Evolutionary conservation across 1,140 invertebrate genomes (phyloP).

Genomic region (Phymastichus coffea): DNA sequence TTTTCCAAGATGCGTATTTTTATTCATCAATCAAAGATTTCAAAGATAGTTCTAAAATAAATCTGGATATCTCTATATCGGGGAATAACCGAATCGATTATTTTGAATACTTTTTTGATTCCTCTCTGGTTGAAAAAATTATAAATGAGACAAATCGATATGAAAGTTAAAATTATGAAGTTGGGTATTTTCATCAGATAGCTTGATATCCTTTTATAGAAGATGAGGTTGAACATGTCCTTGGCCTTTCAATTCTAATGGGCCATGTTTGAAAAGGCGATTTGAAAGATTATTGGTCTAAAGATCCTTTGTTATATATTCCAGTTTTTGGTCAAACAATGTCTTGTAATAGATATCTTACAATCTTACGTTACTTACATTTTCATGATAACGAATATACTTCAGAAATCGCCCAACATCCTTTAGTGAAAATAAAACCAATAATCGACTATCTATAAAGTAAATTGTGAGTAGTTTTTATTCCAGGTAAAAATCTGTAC

Average conservation of each 20-base stretch:
- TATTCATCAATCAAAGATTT: too few relatives aligned
- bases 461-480: neutral
- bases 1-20: too few relatives aligned
- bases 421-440: too few relatives aligned
- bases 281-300: too few relatives aligned
- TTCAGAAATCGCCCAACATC: neutral
- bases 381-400: neutral
- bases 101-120: too few relatives aligned
- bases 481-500: slow-evolving; percentile 13
- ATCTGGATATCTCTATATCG: slow-evolving; percentile 17
- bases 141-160: neutral
- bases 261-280: slow-evolving; percentile 1
- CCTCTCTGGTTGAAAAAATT: too few relatives aligned
- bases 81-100: slow-evolving; percentile 16
- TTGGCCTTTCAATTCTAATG: neutral
- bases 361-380: slow-evolving; percentile 1
- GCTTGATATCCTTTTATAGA: neutral
- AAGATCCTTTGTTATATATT: neutral
- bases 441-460: neutral
- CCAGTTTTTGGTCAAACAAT: slow-evolving; percentile 7
- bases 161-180: neutral
- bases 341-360: slow-evolving; percentile 8
- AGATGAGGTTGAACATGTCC: neutral
- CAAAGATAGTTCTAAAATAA: too few relatives aligned
- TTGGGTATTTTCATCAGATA: neutral